Percentiles rank a stretch among this genome's conserved stretches.
Conservation (phyloP, 1,140 invertebrate genomes). For the Geopemphigus sp. region DNA sequence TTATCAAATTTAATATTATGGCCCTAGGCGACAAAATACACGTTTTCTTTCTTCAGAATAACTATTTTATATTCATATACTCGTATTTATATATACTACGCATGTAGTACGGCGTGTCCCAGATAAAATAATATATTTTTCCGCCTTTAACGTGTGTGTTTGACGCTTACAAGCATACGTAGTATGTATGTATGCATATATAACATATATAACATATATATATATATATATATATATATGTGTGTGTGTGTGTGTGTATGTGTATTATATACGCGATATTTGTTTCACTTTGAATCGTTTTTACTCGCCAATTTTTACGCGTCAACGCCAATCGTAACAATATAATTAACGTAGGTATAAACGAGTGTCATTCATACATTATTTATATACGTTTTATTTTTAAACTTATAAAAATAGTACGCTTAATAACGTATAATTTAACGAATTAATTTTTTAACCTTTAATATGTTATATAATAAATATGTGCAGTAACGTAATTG, state of each 20-base stretch:
- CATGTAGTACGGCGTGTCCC: not conserved
- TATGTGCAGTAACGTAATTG: no score
- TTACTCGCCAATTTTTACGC: not conserved
- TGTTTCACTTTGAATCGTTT: constrained; percentile 32
- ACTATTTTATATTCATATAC: not conserved
- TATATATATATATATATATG: no score
- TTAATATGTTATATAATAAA: no score
- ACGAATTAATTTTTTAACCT: no score
- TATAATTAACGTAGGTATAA: no score
- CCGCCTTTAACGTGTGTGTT: not conserved
- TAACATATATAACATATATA: no score
- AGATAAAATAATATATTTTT: not conserved
- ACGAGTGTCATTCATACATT: no score
- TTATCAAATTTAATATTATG: constrained; percentile 22
- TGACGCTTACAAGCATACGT: not conserved
- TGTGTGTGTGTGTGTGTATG: no score
- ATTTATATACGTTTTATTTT: no score
- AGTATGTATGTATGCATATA: no score
- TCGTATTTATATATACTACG: not conserved
- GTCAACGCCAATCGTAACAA: not conserved
- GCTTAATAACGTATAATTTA: no score
- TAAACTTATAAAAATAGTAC: no score
- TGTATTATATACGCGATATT: not conserved
- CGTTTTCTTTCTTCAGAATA: constrained; percentile 9
- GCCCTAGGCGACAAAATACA: constrained; percentile 11